A percentile compares a stretch with the other conserved stretches of the same genome.
Conservation (phyloP, 2,113 vertebrate genomes). For the Isichthys henryi region DNA sequence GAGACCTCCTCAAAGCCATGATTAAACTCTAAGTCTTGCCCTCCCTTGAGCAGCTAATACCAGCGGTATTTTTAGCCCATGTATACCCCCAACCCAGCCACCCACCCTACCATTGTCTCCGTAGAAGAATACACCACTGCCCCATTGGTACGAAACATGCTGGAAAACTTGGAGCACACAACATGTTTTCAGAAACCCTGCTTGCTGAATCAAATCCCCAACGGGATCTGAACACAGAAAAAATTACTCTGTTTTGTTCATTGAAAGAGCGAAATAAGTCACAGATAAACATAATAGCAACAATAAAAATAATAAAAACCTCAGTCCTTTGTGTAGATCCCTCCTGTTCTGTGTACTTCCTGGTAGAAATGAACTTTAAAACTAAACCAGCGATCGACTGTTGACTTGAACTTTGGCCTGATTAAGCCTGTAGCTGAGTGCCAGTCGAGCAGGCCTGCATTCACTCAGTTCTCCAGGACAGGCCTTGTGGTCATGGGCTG, state of each 20-base stretch:
- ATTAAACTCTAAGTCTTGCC: neutral
- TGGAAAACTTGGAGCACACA: slow-evolving; percentile 40
- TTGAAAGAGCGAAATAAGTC: slow-evolving; percentile 31
- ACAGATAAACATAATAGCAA: neutral
- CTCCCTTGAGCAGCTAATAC: slow-evolving; percentile 10
- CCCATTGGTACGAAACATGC: slow-evolving; percentile 25
- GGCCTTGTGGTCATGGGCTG: neutral
- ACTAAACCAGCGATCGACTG: slow-evolving; percentile 20
- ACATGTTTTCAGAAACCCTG: slow-evolving; percentile 36
- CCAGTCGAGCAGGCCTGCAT: neutral
- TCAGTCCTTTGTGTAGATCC: slow-evolving; percentile 29
- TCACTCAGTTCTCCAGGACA: neutral
- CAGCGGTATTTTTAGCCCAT: slow-evolving; percentile 38
- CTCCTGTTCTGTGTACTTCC: slow-evolving; percentile 27
- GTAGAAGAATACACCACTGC: slow-evolving; percentile 24
- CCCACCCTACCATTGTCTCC: slow-evolving; percentile 12
- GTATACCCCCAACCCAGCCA: neutral
- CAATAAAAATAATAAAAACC: slow-evolving; percentile 19
- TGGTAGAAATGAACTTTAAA: slow-evolving; percentile 38
- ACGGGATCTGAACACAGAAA: slow-evolving; percentile 20
- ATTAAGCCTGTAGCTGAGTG: neutral
- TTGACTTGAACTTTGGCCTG: slow-evolving; percentile 31
- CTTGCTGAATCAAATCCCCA: slow-evolving; percentile 30
- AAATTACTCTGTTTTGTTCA: slow-evolving; percentile 23
- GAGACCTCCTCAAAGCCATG: neutral